These are phyloP conservation scores for Tenthredo notha DNA, from an alignment of 2,888 invertebrate species.

Conservation along the genomic window DNA sequence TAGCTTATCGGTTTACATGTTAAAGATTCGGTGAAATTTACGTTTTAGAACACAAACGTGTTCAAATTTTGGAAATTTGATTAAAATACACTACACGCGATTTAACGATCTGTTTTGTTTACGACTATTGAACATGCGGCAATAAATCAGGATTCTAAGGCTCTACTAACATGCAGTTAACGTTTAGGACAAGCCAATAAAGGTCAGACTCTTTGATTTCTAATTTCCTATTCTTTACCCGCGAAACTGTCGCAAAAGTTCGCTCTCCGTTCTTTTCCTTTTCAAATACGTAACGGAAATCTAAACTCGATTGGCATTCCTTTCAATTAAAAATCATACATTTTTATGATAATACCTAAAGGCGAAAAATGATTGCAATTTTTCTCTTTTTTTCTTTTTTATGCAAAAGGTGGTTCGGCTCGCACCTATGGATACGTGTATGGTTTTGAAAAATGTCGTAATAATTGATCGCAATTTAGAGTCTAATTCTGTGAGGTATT, in stretches of 20 bases:
- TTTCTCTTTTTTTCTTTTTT: no score
- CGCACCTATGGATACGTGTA: background rate
- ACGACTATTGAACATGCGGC: background rate
- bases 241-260: background rate
- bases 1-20: background rate
- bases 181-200: constrained; percentile 17
- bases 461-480: background rate
- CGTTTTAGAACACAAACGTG: background rate
- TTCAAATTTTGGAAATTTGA: constrained; percentile 24
- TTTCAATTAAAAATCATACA: no score
- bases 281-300: background rate
- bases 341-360: no score
- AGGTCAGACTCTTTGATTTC: constrained; percentile 46
- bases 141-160: constrained; percentile 27
- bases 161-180: constrained; percentile 16
- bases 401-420: no score
- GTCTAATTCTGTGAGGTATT: background rate
- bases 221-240: constrained; percentile 10
- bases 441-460: background rate
- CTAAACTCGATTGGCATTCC: background rate
- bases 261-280: background rate
- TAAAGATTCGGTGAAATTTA: background rate
- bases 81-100: constrained; percentile 43
- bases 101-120: constrained; percentile 43
- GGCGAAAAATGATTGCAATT: no score